Base-by-base conservation (phyloP, 2,797 vertebrate genomes). In the Halcyon smyrnensis region DNA sequence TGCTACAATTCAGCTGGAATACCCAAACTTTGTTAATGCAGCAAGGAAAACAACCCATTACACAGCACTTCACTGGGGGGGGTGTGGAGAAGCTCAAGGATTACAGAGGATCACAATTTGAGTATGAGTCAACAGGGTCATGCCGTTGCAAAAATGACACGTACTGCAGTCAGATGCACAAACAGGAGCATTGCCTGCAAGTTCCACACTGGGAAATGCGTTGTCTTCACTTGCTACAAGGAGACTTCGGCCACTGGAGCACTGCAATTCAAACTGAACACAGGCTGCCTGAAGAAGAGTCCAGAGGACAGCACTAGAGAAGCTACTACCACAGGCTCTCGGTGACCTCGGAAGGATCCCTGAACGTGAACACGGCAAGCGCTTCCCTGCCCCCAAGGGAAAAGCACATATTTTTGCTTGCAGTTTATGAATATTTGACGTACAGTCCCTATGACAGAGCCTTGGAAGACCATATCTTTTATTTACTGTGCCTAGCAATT, bases 341-440 rank as follows among this genome's bases (percentile, higher is more conserved):
- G 1, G 30, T 45, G 64, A 87, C 74, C 70, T 87, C 70, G 45
- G 83, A 95, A 77, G 67, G 67, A 86, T 87, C 93, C 71, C 93
- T 83, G 95, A 94, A 96, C 0, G 2, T 48, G 84, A 96, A 80
- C 54, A 39, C 9, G 5, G 95, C 76, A 96, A 5, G 3, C 3
- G 8, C 50, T 85, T 87, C 91, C 73, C 93, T 85, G 83, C 74
- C 94, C 69, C 56, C 34, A 77, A 77, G 80, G 73, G 84, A 94
- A 94, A 96, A 84, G 79, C 67, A 93, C 79, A 14, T 79, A 84
- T 73, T 97, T 97, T 63, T 93, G 75, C 95, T 97, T 14, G 1
- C 85, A 95, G 91, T 92, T 95, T 95, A 97, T 96, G 95, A 95
- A 97, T 96, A 92, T 95, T 95, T 97, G 95, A 93, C 85, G 4